Evolutionary conservation across 2,797 vertebrate species (phyloP).

Genomic region (Melanotaenia pygmaea): DNA sequence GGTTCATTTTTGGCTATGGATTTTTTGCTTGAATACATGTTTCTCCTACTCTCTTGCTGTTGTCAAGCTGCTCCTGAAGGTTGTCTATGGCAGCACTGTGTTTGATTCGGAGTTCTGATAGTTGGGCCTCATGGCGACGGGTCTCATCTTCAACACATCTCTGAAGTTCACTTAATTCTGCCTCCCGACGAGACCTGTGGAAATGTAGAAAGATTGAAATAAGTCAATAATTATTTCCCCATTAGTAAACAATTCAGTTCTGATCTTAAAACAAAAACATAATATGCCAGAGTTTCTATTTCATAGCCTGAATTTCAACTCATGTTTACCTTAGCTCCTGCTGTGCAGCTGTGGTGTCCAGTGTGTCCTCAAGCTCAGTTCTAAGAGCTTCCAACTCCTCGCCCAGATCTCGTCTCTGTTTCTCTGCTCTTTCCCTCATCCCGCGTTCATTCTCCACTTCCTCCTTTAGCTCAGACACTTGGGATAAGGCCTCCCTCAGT

Average conservation of each 20-base stretch:
- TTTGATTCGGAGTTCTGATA: constrained; percentile 84
- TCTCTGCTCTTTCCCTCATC: constrained; percentile 89
- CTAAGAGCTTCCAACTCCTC: constrained; percentile 92
- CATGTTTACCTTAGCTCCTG: constrained; percentile 88
- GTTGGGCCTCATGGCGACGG: constrained; percentile 82
- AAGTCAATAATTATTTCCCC: background rate
- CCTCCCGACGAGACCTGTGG: constrained; percentile 83
- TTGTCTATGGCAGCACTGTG: constrained; percentile 82
- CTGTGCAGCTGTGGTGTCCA: constrained; percentile 92
- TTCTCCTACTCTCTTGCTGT: constrained; percentile 82
- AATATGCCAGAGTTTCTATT: background rate
- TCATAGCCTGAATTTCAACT: background rate
- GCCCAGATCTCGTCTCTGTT: constrained; percentile 89
- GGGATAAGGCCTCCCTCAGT: constrained; percentile 87
- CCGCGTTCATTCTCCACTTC: constrained; percentile 89
- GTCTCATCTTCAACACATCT: constrained; percentile 85
- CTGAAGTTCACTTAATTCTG: constrained; percentile 84
- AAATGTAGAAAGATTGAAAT: background rate
- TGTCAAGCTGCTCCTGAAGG: constrained; percentile 87
- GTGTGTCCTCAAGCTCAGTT: constrained; percentile 90
- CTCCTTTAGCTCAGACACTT: constrained; percentile 90
- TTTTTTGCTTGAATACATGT: constrained; percentile 1
- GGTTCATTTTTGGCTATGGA: background rate
- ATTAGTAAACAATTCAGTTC: background rate
- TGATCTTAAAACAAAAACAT: constrained; percentile 4